Conservation (phyloP, 64 coral and sea anemone genomes). For the Pocillopora verrucosa region DNA sequence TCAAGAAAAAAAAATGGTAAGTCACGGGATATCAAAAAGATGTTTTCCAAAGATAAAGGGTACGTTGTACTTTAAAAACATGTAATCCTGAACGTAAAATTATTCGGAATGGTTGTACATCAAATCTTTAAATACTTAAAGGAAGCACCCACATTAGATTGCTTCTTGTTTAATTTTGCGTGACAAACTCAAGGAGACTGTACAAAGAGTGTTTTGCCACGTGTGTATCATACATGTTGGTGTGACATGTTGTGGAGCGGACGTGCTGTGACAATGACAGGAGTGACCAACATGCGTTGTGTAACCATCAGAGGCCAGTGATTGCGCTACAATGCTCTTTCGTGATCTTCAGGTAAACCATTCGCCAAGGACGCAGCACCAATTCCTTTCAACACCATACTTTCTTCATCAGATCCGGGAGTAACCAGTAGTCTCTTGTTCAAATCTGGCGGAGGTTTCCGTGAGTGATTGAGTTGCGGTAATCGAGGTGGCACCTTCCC, state of each 20-base stretch:
- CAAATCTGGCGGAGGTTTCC: slow-evolving; percentile 31
- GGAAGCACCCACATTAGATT: no score
- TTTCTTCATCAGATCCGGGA: slow-evolving; percentile 48
- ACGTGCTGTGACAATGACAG: neutral
- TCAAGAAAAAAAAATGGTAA: no score
- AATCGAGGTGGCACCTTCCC: neutral
- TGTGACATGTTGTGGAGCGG: neutral
- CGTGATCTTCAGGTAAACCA: slow-evolving; percentile 38
- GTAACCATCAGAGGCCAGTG: neutral
- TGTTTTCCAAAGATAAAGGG: no score
- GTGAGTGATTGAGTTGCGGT: slow-evolving; percentile 42
- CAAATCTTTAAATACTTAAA: no score
- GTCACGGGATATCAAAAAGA: no score
- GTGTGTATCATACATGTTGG: neutral
- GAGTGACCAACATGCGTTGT: neutral
- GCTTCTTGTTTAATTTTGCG: neutral
- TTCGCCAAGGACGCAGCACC: slow-evolving; percentile 47
- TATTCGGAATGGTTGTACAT: no score
- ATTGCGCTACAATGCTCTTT: slow-evolving; percentile 24
- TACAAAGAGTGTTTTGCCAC: no score
- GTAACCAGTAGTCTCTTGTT: slow-evolving; percentile 43
- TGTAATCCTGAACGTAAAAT: no score
- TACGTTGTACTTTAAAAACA: no score
- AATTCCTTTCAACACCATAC: slow-evolving; percentile 47
- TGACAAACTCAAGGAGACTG: no score